Evolutionary conservation across 2,797 vertebrate genomes (phyloP).

Genomic region (Aplochiton taeniatus): DNA sequence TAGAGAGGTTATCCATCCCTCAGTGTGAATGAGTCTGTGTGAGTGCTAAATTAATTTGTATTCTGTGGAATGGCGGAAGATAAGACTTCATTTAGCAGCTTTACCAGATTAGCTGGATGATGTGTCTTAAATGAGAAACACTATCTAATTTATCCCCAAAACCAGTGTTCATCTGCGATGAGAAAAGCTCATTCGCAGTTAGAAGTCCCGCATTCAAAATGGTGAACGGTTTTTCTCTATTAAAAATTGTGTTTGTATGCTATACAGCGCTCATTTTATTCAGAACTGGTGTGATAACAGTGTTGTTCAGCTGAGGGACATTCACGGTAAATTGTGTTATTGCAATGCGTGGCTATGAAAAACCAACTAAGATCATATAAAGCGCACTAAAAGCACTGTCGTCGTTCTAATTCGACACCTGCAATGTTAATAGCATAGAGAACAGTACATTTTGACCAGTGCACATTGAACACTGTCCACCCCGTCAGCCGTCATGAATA

Average conservation of each 20-base stretch:
- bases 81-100: neutral
- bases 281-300: no score
- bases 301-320: no score
- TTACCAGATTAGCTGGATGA: slow-evolving; percentile 32
- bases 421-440: neutral
- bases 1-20: no score
- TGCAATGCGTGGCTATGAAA: neutral
- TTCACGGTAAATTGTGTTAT: no score
- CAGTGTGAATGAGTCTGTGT: neutral
- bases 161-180: neutral
- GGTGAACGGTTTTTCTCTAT: no score
- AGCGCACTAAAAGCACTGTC: slow-evolving; percentile 5
- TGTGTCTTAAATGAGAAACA: slow-evolving; percentile 5
- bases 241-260: no score
- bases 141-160: slow-evolving; percentile 27
- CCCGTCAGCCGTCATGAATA: neutral
- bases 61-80: neutral
- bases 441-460: slow-evolving; percentile 1
- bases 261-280: no score
- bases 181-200: no score
- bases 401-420: no score
- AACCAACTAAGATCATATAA: neutral
- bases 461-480: no score
- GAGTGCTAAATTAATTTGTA: neutral
- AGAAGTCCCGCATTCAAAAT: no score